These are phyloP conservation scores for Drosophila watanabei DNA, from an alignment of 1,140 invertebrate genomes.

Conservation along the genomic window DNA sequence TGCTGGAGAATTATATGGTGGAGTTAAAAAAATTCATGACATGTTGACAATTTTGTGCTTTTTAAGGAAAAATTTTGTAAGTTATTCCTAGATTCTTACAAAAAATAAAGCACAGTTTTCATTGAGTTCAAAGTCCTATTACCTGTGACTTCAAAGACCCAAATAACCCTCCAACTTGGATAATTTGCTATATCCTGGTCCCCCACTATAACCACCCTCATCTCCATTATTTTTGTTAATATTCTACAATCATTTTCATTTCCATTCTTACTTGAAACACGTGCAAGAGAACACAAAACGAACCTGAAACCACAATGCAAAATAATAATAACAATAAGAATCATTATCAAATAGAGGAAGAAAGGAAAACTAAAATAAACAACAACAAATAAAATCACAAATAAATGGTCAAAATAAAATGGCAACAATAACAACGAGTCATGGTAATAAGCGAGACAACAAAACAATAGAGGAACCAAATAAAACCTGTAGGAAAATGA, in stretches of 20 bases:
- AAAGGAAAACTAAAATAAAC: constrained; percentile 8
- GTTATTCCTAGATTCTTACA: not conserved
- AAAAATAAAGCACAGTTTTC: not conserved
- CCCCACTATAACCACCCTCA: not conserved
- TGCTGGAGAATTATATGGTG: constrained; percentile 21
- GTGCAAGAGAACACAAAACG: constrained; percentile 49
- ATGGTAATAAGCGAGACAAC: constrained; percentile 27
- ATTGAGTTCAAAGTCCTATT: constrained; percentile 1
- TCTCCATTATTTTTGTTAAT: constrained; percentile 17
- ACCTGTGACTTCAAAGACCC: constrained; percentile 8
- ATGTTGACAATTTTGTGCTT: not conserved
- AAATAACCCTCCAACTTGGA: constrained; percentile 5
- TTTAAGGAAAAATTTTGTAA: not conserved
- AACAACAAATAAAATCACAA: constrained; percentile 53
- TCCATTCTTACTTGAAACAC: constrained; percentile 50
- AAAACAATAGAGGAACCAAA: constrained; percentile 42
- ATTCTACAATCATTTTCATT: constrained; percentile 16
- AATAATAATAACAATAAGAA: constrained; percentile 63
- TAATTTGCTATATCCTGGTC: constrained; percentile 16
- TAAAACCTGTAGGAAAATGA: constrained; percentile 37
- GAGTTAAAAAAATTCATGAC: not conserved
- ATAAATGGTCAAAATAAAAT: constrained; percentile 71
- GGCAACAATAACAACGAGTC: constrained; percentile 29
- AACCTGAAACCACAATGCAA: constrained; percentile 43
- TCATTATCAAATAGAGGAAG: constrained; percentile 60